Evolutionary conservation across 2,113 vertebrate species (phyloP).

Genomic region (Neolamprologus modestus): DNA sequence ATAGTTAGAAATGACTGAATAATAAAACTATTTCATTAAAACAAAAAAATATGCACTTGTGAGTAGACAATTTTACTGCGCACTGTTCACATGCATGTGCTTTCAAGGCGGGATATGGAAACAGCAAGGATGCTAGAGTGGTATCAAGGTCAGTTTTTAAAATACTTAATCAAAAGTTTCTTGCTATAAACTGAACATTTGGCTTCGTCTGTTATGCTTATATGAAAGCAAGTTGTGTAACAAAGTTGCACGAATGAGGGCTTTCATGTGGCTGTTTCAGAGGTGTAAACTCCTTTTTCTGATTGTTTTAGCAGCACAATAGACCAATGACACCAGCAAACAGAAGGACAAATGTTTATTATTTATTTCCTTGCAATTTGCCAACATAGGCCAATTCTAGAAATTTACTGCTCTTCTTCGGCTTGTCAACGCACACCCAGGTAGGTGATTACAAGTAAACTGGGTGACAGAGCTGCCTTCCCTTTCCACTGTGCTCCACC

Average conservation of each 20-base stretch:
- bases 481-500: not conserved
- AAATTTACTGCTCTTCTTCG: not conserved
- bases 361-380: not conserved
- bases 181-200: not conserved
- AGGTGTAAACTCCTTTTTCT: not conserved
- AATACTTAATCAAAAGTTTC: not conserved
- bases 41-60: not conserved
- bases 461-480: slow-evolving; percentile 23
- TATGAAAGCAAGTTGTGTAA: not conserved
- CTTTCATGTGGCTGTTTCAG: not conserved
- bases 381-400: not conserved
- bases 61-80: not conserved
- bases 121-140: not conserved
- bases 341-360: not conserved
- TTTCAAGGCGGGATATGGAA: not conserved
- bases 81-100: not conserved
- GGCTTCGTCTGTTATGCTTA: not conserved
- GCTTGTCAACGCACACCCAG: not conserved
- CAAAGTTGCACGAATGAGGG: not conserved
- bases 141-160: not conserved
- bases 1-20: not conserved
- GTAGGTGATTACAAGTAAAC: slow-evolving; percentile 13
- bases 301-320: not conserved
- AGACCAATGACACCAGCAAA: not conserved
- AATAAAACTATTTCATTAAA: not conserved